Conservation (phyloP, 2,113 vertebrate species). For the Toxotes chatareus region DNA sequence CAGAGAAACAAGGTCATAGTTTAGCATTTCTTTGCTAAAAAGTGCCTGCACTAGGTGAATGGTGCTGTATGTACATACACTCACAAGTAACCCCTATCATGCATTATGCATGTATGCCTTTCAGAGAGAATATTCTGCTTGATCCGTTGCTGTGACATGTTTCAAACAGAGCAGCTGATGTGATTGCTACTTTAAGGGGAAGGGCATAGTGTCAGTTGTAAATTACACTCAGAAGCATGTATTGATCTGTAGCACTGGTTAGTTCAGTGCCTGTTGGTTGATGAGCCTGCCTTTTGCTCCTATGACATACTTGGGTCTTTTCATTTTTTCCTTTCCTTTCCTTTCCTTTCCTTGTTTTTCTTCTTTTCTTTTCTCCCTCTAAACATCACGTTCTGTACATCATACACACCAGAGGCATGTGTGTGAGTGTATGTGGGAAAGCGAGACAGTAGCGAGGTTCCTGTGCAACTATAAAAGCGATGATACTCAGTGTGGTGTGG, state of each 20-base stretch:
- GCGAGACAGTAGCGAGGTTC: conserved; percentile 7
- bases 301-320: conserved; percentile 15
- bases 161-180: conserved; percentile 15
- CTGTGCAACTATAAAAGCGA: conserved; percentile 6
- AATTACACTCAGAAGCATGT: conserved; percentile 41
- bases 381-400: not conserved
- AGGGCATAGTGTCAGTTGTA: conserved; percentile 39
- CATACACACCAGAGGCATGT: not conserved
- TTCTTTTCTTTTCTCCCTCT: not conserved
- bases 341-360: conserved; percentile 3
- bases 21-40: not conserved
- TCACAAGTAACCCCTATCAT: conserved; percentile 22
- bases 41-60: not conserved
- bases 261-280: conserved; percentile 13
- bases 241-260: conserved; percentile 61
- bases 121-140: conserved; percentile 20
- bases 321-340: conserved; percentile 7
- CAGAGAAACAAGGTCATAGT: conserved; percentile 21
- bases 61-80: not conserved
- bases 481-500: not conserved
- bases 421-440: not conserved
- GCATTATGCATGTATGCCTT: conserved; percentile 41
- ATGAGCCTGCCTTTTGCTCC: not conserved
- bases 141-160: not conserved
- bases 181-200: conserved; percentile 30